phyloP scores from a whole-genome alignment of 2,888 invertebrate species.

The Scaptomyza flava region DNA sequence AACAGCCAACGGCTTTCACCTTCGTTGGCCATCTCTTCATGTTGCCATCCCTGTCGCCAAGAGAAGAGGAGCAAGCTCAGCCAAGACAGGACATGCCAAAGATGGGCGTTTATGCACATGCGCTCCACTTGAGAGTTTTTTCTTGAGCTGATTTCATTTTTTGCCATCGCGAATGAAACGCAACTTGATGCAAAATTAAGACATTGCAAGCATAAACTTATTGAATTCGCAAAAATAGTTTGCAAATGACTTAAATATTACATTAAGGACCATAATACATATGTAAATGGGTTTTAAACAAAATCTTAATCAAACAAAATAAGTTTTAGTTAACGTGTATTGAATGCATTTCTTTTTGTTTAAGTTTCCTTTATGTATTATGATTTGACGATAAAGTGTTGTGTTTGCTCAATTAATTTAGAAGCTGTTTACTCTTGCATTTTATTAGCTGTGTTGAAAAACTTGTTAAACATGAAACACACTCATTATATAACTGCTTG shows the following conservation, averaged over 20 bases:
- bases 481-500: background rate
- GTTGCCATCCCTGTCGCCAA: conserved; percentile 60
- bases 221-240: conserved; percentile 2
- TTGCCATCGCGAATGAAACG: conserved; percentile 15
- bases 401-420: too few species aligned
- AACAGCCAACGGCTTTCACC: conserved; percentile 57
- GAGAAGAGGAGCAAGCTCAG: conserved; percentile 17
- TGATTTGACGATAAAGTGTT: too few species aligned
- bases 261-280: background rate
- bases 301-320: too few species aligned
- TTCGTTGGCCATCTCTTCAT: conserved; percentile 53
- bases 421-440: background rate
- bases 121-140: conserved; percentile 53
- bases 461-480: background rate
- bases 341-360: too few species aligned
- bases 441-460: background rate
- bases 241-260: too few species aligned
- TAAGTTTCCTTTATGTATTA: too few species aligned
- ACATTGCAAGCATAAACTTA: too few species aligned
- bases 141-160: conserved; percentile 24
- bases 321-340: too few species aligned
- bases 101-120: conserved; percentile 80
- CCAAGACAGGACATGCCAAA: conserved; percentile 29
- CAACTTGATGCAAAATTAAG: too few species aligned
- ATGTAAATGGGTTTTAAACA: too few species aligned